Conservation (phyloP, 1,140 invertebrate species). For the Hyposmocoma kahamanoa region DNA sequence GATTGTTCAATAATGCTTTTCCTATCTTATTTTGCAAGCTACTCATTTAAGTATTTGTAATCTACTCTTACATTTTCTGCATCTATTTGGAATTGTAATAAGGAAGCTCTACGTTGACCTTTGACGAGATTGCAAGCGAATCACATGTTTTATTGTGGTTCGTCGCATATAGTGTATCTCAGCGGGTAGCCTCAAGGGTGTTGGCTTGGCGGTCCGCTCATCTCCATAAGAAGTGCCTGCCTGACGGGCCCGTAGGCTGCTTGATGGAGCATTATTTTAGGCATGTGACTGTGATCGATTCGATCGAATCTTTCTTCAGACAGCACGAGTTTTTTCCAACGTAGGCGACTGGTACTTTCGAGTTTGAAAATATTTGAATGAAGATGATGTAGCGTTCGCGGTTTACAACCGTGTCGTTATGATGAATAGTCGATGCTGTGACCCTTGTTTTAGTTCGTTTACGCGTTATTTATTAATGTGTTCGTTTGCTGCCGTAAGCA, state of each 20-base stretch:
- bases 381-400: conserved; percentile 42
- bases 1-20: conserved; percentile 17
- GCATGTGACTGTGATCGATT: conserved; percentile 68
- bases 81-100: too few relatives aligned
- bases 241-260: conserved; percentile 26
- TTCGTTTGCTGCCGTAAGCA: too few relatives aligned
- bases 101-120: too few relatives aligned
- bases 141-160: conserved; percentile 37
- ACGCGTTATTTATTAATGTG: conserved; percentile 19
- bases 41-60: conserved; percentile 1
- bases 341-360: conserved; percentile 4
- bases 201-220: conserved; percentile 32
- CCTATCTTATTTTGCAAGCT: conserved; percentile 10
- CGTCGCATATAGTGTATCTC: conserved; percentile 28
- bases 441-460: conserved; percentile 33
- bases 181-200: conserved; percentile 37
- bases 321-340: conserved; percentile 40
- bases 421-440: conserved; percentile 38
- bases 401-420: conserved; percentile 32
- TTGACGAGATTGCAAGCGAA: conserved; percentile 10
- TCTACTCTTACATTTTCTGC: neutral
- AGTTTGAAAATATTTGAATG: conserved; percentile 25
- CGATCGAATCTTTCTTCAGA: conserved; percentile 57
- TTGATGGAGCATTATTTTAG: conserved; percentile 64
- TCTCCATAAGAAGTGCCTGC: conserved; percentile 38